phyloP scores from a whole-genome alignment of 2,113 vertebrate genomes.

The Oreochromis spilurus region DNA sequence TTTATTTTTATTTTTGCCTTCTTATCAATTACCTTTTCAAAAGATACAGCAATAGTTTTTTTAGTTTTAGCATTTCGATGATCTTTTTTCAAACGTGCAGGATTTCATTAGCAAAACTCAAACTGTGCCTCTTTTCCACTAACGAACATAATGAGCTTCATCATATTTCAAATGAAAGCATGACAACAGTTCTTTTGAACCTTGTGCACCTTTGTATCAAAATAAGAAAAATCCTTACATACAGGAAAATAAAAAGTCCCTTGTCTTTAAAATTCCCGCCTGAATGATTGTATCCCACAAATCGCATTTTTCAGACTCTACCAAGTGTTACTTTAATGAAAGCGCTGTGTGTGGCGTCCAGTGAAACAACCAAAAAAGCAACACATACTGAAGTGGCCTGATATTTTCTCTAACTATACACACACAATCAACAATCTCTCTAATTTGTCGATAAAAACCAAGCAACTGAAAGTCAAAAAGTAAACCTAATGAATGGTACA shows the following conservation, averaged over 20 bases:
- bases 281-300: background rate
- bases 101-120: constrained; percentile 6
- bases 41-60: background rate
- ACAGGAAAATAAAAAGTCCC: background rate
- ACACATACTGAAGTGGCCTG: background rate
- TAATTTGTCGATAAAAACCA: constrained; percentile 3
- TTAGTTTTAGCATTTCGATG: background rate
- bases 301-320: background rate
- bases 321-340: background rate
- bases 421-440: background rate
- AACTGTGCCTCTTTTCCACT: background rate
- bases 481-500: constrained; percentile 24
- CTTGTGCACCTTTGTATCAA: background rate
- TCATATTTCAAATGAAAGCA: background rate
- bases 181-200: background rate
- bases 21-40: background rate
- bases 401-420: background rate
- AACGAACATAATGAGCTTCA: background rate
- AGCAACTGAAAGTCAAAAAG: constrained; percentile 17
- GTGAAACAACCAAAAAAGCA: constrained; percentile 3
- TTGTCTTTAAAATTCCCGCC: background rate
- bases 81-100: background rate
- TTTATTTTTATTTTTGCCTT: background rate
- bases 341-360: background rate
- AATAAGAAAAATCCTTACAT: background rate